These are phyloP conservation scores for Oriolus oriolus DNA, from an alignment of 2,113 vertebrate genomes.

Conservation along the genomic window DNA sequence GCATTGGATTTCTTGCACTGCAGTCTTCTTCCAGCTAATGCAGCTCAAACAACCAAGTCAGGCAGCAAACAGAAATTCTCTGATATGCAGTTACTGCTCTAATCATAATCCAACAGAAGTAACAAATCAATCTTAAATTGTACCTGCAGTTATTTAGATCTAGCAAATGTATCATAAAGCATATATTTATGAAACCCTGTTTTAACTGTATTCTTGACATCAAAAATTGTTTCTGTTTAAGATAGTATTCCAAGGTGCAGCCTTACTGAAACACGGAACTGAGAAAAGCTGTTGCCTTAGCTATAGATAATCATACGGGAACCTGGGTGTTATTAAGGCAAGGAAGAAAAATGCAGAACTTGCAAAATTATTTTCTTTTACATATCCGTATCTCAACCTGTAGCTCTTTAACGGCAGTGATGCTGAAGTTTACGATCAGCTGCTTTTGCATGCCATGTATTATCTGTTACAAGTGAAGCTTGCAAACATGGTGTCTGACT, in stretches of 20 bases:
- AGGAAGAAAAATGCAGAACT: neutral
- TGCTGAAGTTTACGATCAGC: neutral
- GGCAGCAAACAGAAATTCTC: neutral
- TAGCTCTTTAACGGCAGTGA: neutral
- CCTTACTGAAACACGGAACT: neutral
- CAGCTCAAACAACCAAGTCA: neutral
- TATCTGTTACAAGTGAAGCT: neutral
- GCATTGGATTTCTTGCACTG: neutral
- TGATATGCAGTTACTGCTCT: neutral
- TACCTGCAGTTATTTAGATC: neutral
- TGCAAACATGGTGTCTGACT: neutral
- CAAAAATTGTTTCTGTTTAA: neutral
- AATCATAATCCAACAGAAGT: neutral
- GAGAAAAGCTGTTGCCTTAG: neutral
- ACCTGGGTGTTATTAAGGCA: neutral
- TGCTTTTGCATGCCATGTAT: neutral
- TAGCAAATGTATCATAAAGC: neutral
- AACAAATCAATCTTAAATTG: neutral
- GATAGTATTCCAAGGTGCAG: neutral
- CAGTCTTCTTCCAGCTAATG: neutral
- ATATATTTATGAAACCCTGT: neutral
- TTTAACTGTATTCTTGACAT: neutral
- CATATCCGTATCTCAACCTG: neutral
- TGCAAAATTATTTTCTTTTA: neutral
- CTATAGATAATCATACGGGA: accelerated